These are phyloP conservation scores for Smittia aterrima DNA, from an alignment of 2,888 invertebrate genomes.

Conservation along the genomic window DNA sequence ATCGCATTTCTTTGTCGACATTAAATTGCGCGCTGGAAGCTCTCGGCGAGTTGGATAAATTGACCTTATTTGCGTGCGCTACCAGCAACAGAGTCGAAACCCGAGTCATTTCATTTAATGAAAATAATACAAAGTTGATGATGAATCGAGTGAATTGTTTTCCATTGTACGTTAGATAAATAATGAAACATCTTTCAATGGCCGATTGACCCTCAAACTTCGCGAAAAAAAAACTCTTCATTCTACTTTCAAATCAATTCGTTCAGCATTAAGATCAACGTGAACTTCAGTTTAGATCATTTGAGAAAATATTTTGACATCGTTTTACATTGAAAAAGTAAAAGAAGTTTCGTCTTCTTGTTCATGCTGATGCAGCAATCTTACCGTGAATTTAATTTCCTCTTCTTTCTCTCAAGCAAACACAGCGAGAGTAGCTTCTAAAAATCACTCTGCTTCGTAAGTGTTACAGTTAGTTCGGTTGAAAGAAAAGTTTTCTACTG, in stretches of 20 bases:
- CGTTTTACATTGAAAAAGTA: background rate
- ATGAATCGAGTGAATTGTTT: too few species aligned
- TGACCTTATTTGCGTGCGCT: background rate
- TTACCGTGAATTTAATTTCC: slow-evolving; percentile 18
- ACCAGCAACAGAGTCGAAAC: background rate
- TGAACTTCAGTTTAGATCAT: too few species aligned
- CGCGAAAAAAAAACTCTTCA: too few species aligned
- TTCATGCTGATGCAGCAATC: too few species aligned
- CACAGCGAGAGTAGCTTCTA: slow-evolving; percentile 1
- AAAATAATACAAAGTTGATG: too few species aligned
- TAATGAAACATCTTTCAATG: too few species aligned
- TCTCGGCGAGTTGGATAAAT: background rate
- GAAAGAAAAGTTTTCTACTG: background rate
- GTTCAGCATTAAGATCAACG: too few species aligned
- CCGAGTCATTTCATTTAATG: too few species aligned
- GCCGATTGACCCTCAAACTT: too few species aligned
- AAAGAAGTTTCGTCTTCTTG: background rate
- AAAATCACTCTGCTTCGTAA: background rate
- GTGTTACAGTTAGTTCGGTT: slow-evolving; percentile 7
- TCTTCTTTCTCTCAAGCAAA: background rate
- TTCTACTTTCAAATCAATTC: too few species aligned
- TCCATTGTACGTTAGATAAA: too few species aligned
- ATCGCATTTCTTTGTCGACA: background rate
- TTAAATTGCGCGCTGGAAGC: background rate
- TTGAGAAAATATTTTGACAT: background rate